phyloP scores from a whole-genome alignment of 2,888 invertebrate genomes.

The Tanypteryx hageni region DNA sequence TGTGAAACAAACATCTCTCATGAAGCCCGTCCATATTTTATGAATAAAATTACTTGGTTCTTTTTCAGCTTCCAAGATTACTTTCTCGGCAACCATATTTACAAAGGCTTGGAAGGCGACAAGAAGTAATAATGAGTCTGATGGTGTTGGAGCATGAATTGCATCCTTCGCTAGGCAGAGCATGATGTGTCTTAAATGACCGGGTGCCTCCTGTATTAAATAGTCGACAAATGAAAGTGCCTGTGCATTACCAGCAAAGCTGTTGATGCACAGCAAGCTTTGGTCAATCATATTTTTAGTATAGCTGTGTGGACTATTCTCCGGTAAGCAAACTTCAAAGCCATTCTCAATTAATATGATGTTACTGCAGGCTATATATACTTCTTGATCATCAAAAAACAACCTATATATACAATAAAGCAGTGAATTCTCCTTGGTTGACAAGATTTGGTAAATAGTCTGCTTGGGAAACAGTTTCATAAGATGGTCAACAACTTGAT shows the following conservation, averaged over 20 bases:
- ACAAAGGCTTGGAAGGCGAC: slow-evolving; percentile 6
- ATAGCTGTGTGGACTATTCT: neutral
- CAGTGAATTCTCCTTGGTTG: neutral
- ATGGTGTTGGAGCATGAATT: neutral
- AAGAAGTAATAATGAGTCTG: neutral
- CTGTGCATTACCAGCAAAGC: neutral
- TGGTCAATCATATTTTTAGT: neutral
- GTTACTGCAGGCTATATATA: neutral
- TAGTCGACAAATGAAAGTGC: neutral
- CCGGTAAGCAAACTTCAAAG: neutral
- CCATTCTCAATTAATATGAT: neutral
- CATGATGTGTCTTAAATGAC: neutral
- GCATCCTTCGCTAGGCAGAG: neutral
- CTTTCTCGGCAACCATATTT: neutral
- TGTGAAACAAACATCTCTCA: slow-evolving; percentile 31
- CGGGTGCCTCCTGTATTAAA: neutral
- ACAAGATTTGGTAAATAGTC: neutral
- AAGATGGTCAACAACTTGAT: neutral
- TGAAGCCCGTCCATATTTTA: neutral
- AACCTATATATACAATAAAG: neutral
- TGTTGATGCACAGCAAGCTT: neutral
- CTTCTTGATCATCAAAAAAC: neutral
- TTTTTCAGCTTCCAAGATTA: neutral
- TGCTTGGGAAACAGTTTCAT: neutral
- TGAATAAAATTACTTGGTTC: neutral